Base-by-base conservation (phyloP, 1,140 invertebrate genomes). In the Anadara kagoshimensis region DNA sequence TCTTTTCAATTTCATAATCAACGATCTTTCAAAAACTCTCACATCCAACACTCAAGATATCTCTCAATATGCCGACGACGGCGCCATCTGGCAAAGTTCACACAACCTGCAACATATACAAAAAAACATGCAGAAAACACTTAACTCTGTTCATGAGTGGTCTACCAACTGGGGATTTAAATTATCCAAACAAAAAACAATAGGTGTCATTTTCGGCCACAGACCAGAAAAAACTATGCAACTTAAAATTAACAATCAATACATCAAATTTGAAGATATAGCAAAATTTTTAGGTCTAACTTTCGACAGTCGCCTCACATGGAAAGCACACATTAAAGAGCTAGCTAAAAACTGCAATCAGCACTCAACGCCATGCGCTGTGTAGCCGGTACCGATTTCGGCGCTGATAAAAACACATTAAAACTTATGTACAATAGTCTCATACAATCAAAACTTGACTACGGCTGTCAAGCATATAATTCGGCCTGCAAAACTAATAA, bases 1-100 rank as follows among this genome's bases (percentile, higher is more conserved):
- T 3, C 47, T 65, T 2, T 65, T 67, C 56, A 67, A 67, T 57
- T 57, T 67, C 20, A 43, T 53, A 20, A 57, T 67, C 7, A 57
- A 67, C 22, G 54, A 67, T 56, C n/a, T 67, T 14, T 36, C 29
- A 3, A 36, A 2, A 3, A 7, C 7, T 36, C 29, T 36, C 2
- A 36, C 29, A 3, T 3, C 29, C 7, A 2, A 36, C 2, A 36
- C 29, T 36, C 29, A 36, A 36, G 7, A 36, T 7, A 36, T 36
- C 29, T 36, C 29, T 3, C 29, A 36, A 36, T 36, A 18, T n/a
- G 54, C 54, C 1, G 54, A 57, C 12, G 54, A 57, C 22, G 14
- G 41, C 14, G 41, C 26, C 0, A 36, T 59, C 29, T 59, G 10
- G 41, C n/a, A 59, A 36, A 29, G 7, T 2, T 22, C 7, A 11